Conservation (phyloP, 2,113 vertebrate genomes). For the Bombycilla garrulus region DNA sequence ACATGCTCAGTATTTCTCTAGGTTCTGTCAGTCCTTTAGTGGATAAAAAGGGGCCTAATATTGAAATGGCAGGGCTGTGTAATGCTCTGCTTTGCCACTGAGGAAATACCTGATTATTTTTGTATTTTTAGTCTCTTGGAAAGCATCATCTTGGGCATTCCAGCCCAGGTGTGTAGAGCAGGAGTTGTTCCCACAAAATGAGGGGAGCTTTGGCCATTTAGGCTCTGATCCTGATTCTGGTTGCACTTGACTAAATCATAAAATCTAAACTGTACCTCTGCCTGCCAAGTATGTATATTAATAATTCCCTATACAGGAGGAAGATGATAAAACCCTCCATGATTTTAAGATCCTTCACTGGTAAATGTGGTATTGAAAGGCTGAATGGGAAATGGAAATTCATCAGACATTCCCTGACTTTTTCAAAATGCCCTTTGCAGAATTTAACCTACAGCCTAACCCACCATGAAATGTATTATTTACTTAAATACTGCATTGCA, state of each 20-base stretch:
- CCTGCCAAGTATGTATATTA: background rate
- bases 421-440: background rate
- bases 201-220: background rate
- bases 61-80: background rate
- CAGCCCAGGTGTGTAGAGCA: background rate
- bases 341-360: background rate
- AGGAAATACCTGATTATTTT: background rate
- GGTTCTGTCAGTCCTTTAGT: background rate
- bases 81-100: background rate
- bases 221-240: background rate
- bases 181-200: background rate
- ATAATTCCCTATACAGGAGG: background rate
- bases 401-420: background rate
- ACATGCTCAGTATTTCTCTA: background rate
- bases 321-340: background rate
- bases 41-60: background rate
- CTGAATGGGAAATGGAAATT: background rate
- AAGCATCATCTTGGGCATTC: background rate
- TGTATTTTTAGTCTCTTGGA: background rate
- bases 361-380: background rate
- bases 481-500: background rate
- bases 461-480: conserved; percentile 17
- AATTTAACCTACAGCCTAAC: background rate
- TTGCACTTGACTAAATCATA: background rate
- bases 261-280: background rate